phyloP scores from a whole-genome alignment of 2,797 vertebrate species.

The Halcyon chelicuti region DNA sequence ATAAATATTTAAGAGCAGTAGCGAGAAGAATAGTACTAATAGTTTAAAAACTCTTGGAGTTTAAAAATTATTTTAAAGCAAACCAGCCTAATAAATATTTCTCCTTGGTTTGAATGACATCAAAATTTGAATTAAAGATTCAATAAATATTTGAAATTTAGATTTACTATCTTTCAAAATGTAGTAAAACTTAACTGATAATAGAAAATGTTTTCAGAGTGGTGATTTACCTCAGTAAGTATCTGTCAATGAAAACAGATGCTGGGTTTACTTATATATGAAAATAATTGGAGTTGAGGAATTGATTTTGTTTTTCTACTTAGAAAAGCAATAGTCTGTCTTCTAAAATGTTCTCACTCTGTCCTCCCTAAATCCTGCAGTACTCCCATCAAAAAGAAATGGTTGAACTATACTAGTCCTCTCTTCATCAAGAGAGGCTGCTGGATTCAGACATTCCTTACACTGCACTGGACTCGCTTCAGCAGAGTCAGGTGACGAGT shows the following conservation, averaged over 20 bases:
- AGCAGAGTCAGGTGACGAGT: neutral
- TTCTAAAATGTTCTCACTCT: neutral
- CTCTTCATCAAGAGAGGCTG: neutral
- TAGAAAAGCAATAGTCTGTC: neutral
- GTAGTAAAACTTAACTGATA: neutral
- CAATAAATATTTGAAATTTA: neutral
- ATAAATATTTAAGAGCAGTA: neutral
- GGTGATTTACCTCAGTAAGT: neutral
- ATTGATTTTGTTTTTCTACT: neutral
- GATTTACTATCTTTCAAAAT: neutral
- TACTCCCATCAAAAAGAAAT: neutral
- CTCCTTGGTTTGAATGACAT: neutral
- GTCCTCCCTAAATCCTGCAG: neutral
- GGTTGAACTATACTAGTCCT: neutral
- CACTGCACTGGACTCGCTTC: neutral
- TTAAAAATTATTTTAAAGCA: neutral
- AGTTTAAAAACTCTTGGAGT: neutral
- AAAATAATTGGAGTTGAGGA: neutral
- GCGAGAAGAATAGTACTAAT: neutral
- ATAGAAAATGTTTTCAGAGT: neutral
- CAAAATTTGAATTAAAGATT: neutral
- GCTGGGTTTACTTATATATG: neutral
- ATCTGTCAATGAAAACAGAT: neutral
- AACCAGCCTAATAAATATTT: neutral
- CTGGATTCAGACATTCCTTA: neutral